These are phyloP conservation scores for Tachysurus fulvidraco DNA, from an alignment of 2,113 vertebrate genomes.

Conservation along the genomic window DNA sequence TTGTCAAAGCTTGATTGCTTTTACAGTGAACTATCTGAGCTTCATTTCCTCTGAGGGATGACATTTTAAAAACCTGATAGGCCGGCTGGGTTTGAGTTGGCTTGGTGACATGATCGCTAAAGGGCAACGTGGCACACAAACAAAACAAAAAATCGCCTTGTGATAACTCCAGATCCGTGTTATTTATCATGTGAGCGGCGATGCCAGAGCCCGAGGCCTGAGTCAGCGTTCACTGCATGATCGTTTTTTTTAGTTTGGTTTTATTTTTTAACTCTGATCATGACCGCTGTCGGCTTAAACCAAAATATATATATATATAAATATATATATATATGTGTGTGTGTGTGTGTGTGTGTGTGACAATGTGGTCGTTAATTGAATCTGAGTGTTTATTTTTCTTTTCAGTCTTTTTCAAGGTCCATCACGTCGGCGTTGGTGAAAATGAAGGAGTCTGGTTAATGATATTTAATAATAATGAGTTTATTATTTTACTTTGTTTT, in stretches of 20 bases:
- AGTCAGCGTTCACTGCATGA: neutral
- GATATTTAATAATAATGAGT: neutral
- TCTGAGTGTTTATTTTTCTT: neutral
- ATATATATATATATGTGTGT: no score
- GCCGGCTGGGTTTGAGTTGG: conserved; percentile 17
- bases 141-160: conserved; percentile 5
- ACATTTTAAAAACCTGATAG: neutral
- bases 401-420: neutral
- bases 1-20: neutral
- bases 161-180: conserved; percentile 9
- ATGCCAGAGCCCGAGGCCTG: neutral
- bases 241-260: no score
- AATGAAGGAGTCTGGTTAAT: neutral
- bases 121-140: neutral
- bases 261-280: neutral
- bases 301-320: no score
- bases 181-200: conserved; percentile 23
- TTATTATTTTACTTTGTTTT: neutral
- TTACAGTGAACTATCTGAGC: neutral
- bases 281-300: neutral
- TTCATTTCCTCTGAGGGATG: conserved; percentile 6
- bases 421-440: neutral
- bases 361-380: neutral
- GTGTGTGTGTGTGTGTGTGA: no score
- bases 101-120: neutral